Evolutionary conservation across 2,888 invertebrate species (phyloP).

Genomic region (Hyppa rectilinea): DNA sequence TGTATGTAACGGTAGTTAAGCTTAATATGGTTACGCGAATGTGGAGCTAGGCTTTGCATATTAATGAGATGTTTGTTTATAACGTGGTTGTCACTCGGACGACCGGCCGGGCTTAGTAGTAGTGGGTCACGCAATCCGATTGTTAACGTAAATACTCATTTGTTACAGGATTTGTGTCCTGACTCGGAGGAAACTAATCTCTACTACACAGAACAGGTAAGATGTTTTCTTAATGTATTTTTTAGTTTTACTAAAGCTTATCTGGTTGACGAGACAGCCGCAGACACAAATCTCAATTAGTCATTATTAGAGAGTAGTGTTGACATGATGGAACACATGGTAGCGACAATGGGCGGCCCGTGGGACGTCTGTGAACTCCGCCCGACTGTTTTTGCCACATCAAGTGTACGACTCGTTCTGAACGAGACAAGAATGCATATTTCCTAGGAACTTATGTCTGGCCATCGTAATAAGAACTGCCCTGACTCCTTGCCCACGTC

Average conservation of each 20-base stretch:
- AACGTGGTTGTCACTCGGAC: slow-evolving; percentile 30
- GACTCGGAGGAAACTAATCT: slow-evolving; percentile 60
- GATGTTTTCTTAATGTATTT: slow-evolving; percentile 32
- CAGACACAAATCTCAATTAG: slow-evolving; percentile 35
- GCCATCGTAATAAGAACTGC: slow-evolving; percentile 65
- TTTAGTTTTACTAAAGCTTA: slow-evolving; percentile 21
- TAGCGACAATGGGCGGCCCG: slow-evolving; percentile 75
- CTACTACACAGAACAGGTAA: slow-evolving; percentile 67
- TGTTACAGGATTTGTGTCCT: slow-evolving; percentile 75
- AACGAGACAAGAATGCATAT: slow-evolving; percentile 59
- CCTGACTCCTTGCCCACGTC: slow-evolving; percentile 50
- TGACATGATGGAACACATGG: slow-evolving; percentile 71
- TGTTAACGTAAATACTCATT: slow-evolving; percentile 59
- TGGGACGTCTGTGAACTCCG: slow-evolving; percentile 83
- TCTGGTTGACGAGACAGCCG: slow-evolving; percentile 13
- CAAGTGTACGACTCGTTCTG: slow-evolving; percentile 72
- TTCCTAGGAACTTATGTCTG: slow-evolving; percentile 56
- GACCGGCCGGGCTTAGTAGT: slow-evolving; percentile 3
- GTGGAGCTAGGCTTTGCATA: slow-evolving; percentile 57
- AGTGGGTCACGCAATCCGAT: slow-evolving; percentile 54
- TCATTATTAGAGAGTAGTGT: slow-evolving; percentile 60
- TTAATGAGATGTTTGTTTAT: slow-evolving; percentile 57
- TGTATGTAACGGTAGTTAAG: slow-evolving; percentile 58
- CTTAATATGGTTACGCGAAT: slow-evolving; percentile 60
- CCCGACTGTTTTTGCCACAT: slow-evolving; percentile 77